Evolutionary conservation across 2,888 invertebrate genomes (phyloP).

Genomic region (Eristalinus sepulchralis): DNA sequence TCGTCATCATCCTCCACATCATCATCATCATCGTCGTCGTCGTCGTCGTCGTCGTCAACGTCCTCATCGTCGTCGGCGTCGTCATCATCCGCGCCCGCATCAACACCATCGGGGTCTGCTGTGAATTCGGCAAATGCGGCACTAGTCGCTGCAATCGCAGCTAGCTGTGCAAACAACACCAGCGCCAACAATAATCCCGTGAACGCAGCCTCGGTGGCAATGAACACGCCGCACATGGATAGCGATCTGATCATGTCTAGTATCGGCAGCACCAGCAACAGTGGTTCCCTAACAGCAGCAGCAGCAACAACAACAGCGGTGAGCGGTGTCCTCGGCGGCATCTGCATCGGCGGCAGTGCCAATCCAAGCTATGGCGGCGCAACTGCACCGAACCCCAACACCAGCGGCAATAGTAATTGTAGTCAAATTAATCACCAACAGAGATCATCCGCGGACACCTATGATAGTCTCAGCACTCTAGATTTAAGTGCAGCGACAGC

Average conservation of each 20-base stretch:
- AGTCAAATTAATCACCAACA: slow-evolving; percentile 58
- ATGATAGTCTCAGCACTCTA: slow-evolving; percentile 55
- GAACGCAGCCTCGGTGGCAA: slow-evolving; percentile 39
- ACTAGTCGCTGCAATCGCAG: slow-evolving; percentile 62
- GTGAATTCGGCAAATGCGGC: slow-evolving; percentile 55
- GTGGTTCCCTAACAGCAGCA: background rate
- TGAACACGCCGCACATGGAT: slow-evolving; percentile 50
- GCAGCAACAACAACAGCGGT: too few relatives aligned
- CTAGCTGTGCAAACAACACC: slow-evolving; percentile 44
- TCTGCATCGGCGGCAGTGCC: background rate
- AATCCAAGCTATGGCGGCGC: slow-evolving; percentile 29
- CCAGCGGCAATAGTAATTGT: slow-evolving; percentile 44
- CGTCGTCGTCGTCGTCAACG: slow-evolving; percentile 57
- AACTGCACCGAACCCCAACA: slow-evolving; percentile 36
- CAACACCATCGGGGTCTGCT: background rate
- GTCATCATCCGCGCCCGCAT: slow-evolving; percentile 14
- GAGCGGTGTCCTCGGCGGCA: background rate
- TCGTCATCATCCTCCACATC: slow-evolving; percentile 62
- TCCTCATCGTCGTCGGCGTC: slow-evolving; percentile 22
- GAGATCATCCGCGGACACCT: slow-evolving; percentile 33
- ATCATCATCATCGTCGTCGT: slow-evolving; percentile 23
- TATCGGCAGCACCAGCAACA: background rate
- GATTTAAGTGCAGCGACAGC: slow-evolving; percentile 64
- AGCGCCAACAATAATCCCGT: slow-evolving; percentile 38
- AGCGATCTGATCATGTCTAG: slow-evolving; percentile 55